Percentiles rank a stretch among this genome's conserved stretches.
Evolutionary conservation across 2,888 invertebrate genomes (phyloP).

Genomic region (Dermolepida albohirtum): DNA sequence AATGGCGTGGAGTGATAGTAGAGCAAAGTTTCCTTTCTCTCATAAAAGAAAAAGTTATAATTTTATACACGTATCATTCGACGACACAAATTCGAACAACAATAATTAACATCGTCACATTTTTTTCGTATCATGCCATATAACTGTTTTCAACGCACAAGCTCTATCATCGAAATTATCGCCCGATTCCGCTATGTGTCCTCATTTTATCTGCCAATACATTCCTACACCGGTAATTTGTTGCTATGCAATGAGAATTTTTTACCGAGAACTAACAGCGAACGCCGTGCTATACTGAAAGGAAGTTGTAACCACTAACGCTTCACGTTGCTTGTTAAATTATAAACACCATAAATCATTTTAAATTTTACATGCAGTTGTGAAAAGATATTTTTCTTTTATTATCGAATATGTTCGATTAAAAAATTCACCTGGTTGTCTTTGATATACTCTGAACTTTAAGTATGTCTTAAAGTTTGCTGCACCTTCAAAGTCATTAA

Average conservation of each 20-base stretch:
- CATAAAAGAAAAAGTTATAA: conserved; percentile 31
- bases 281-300: conserved; percentile 19
- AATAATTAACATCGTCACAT: conserved; percentile 36
- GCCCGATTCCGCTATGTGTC: conserved; percentile 53
- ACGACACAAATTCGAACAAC: conserved; percentile 34
- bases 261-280: conserved; percentile 33
- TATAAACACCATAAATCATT: conserved; percentile 17
- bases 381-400: no score
- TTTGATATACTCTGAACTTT: no score
- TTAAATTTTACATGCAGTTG: neutral
- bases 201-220: conserved; percentile 49
- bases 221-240: conserved; percentile 39
- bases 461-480: no score
- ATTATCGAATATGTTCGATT: no score
- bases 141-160: conserved; percentile 49
- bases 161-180: conserved; percentile 51
- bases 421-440: no score
- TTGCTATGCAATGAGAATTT: conserved; percentile 42
- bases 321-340: conserved; percentile 6
- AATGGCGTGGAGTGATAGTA: conserved; percentile 14
- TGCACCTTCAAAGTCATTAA: no score
- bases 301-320: conserved; percentile 16
- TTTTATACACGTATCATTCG: conserved; percentile 36
- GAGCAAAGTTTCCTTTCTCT: conserved; percentile 38
- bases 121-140: conserved; percentile 37